Conservation (phyloP, 1,140 invertebrate species). For the Drosophila repleta region DNA sequence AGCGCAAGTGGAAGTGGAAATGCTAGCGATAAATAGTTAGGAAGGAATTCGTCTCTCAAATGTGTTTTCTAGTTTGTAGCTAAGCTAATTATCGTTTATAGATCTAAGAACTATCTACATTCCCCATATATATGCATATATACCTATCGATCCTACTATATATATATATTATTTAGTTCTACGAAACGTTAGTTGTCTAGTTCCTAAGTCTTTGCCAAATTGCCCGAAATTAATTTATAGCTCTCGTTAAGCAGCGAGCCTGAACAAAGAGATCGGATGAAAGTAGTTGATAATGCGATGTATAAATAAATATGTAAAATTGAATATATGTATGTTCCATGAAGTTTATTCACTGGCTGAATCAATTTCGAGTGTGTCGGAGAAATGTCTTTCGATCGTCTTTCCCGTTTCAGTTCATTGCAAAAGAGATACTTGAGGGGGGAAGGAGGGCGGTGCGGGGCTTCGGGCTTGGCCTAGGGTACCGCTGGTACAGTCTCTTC, state of each 20-base stretch:
- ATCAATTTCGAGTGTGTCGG: too few species aligned
- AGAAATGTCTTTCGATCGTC: neutral
- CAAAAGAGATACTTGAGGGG: too few species aligned
- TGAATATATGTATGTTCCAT: too few species aligned
- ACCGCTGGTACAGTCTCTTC: neutral
- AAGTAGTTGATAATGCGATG: too few species aligned
- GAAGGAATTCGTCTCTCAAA: slow-evolving; percentile 20
- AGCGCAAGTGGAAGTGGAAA: slow-evolving; percentile 4
- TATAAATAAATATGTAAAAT: too few species aligned
- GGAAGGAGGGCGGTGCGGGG: too few species aligned
- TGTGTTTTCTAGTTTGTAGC: slow-evolving; percentile 45
- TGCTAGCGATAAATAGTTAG: slow-evolving; percentile 23
- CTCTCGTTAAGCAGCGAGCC: too few species aligned
- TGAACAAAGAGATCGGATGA: too few species aligned
- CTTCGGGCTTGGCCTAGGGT: neutral
- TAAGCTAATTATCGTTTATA: slow-evolving; percentile 21
- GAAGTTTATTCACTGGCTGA: too few species aligned
- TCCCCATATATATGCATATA: slow-evolving; percentile 7
- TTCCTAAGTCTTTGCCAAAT: slow-evolving; percentile 13
- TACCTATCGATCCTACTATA: neutral
- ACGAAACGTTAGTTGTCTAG: slow-evolving; percentile 4
- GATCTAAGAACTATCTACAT: slow-evolving; percentile 6
- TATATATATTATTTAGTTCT: too few species aligned
- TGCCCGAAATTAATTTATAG: neutral
- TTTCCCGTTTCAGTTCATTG: too few species aligned